These are phyloP conservation scores for Vanessa atalanta DNA, from an alignment of 1,140 invertebrate genomes.

Conservation along the genomic window DNA sequence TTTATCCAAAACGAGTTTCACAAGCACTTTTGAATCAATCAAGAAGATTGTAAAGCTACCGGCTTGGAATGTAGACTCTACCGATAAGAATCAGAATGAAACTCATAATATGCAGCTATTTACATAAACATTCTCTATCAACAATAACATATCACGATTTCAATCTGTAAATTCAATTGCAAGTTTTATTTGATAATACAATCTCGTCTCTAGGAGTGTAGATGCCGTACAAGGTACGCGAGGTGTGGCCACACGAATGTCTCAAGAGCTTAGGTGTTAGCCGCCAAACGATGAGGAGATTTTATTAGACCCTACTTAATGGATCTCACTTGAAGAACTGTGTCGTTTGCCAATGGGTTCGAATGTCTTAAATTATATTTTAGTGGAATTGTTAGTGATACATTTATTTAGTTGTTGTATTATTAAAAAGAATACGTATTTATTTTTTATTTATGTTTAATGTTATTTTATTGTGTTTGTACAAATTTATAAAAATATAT, in stretches of 20 bases:
- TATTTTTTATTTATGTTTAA: too few relatives aligned
- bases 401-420: too few relatives aligned
- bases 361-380: background rate
- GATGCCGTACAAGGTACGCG: constrained; percentile 21
- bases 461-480: too few relatives aligned
- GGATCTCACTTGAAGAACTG: constrained; percentile 28
- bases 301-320: constrained; percentile 56
- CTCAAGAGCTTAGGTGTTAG: constrained; percentile 35
- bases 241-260: constrained; percentile 45
- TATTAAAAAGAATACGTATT: too few relatives aligned
- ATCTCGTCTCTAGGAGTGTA: background rate
- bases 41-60: too few relatives aligned
- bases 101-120: background rate
- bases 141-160: background rate
- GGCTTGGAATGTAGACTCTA: too few relatives aligned
- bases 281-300: constrained; percentile 49
- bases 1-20: too few relatives aligned
- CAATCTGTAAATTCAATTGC: background rate
- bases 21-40: too few relatives aligned
- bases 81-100: too few relatives aligned
- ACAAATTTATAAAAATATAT: too few relatives aligned
- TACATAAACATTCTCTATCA: background rate
- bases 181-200: background rate
- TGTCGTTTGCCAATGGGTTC: constrained; percentile 3
- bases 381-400: too few relatives aligned